phyloP scores from a whole-genome alignment of 2,888 invertebrate species.

The Spilarctia lutea region DNA sequence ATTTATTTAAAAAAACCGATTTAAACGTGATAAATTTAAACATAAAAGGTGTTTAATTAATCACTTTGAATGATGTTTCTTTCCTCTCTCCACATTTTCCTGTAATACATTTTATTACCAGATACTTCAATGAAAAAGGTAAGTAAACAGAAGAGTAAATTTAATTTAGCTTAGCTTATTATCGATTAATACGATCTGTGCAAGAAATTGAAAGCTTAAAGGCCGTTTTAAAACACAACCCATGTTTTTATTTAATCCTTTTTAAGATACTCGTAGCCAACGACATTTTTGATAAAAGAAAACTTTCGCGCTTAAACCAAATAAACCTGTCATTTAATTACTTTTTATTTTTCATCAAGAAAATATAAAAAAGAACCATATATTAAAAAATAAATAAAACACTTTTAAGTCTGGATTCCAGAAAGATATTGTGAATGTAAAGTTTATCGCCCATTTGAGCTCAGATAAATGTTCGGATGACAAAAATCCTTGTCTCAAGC shows the following conservation, averaged over 20 bases:
- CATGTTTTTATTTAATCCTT: slow-evolving; percentile 8
- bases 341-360: neutral
- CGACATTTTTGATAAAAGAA: neutral
- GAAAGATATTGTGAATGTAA: slow-evolving; percentile 12
- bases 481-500: slow-evolving; percentile 14
- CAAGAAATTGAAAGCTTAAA: neutral
- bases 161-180: neutral
- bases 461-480: slow-evolving; percentile 22
- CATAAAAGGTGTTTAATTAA: neutral
- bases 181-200: neutral
- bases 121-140: neutral
- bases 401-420: slow-evolving; percentile 7
- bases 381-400: neutral
- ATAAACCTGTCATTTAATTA: neutral
- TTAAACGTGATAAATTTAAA: neutral
- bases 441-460: neutral
- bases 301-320: neutral
- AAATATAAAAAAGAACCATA: neutral
- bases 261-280: neutral
- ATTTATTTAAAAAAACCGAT: neutral
- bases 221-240: neutral
- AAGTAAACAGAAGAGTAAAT: neutral
- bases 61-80: neutral
- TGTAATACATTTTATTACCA: neutral
- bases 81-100: neutral